A percentile compares a stretch with the other conserved stretches of the same genome.
These are phyloP conservation scores for Bufotes viridis DNA, from an alignment of 2,797 vertebrate genomes.

Conservation along the genomic window DNA sequence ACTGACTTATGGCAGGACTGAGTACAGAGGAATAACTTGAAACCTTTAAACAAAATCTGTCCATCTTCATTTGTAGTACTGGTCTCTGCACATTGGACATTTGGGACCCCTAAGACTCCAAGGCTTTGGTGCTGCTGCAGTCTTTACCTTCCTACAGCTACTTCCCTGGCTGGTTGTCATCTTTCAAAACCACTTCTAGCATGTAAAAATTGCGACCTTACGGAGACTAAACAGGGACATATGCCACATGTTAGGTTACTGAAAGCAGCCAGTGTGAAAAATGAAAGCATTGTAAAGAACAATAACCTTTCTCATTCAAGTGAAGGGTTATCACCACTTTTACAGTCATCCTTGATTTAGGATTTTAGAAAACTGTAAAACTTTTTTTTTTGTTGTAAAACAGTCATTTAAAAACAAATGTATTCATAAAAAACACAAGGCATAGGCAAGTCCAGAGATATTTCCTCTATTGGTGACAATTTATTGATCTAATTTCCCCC, in stretches of 20 bases:
- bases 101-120: too few species aligned
- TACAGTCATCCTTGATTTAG: not conserved
- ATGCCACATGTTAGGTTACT: not conserved
- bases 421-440: not conserved
- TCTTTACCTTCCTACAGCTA: too few species aligned
- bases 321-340: not conserved
- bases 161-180: too few species aligned
- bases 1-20: too few species aligned
- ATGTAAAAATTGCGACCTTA: too few species aligned
- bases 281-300: not conserved
- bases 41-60: too few species aligned
- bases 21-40: too few species aligned
- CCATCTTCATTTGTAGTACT: too few species aligned
- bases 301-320: not conserved
- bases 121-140: too few species aligned
- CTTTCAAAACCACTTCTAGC: too few species aligned
- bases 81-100: too few species aligned
- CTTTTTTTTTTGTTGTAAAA: not conserved
- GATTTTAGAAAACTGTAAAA: too few species aligned
- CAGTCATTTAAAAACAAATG: not conserved
- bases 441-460: not conserved
- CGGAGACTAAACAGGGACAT: not conserved
- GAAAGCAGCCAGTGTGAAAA: not conserved
- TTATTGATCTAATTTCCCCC: slow-evolving; percentile 23
- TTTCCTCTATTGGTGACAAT: slow-evolving; percentile 3